A percentile compares a stretch with the other conserved stretches of the same genome.
These are phyloP conservation scores for Mimumesa dahlbomi DNA, from an alignment of 2,888 invertebrate genomes.

Conservation along the genomic window DNA sequence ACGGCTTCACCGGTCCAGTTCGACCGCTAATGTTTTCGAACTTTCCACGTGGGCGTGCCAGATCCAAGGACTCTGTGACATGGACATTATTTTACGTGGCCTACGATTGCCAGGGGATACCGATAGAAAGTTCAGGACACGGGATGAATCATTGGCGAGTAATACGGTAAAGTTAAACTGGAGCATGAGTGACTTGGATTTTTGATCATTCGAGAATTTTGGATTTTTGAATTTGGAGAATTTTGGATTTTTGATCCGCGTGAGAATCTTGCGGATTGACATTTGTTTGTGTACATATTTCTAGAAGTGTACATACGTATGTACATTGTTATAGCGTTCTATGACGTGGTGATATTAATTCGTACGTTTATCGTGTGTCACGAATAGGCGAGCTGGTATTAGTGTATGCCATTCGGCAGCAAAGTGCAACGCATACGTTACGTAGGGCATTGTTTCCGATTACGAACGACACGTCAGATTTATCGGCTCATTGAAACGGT, in stretches of 20 bases:
- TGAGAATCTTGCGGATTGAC: too few relatives aligned
- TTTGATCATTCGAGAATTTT: not conserved
- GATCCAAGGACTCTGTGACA: constrained; percentile 60
- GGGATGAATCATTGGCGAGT: constrained; percentile 29
- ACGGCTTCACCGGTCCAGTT: constrained; percentile 68
- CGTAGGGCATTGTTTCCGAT: not conserved
- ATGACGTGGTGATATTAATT: too few relatives aligned
- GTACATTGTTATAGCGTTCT: too few relatives aligned
- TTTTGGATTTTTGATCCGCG: too few relatives aligned
- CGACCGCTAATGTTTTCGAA: constrained; percentile 71
- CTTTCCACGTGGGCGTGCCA: constrained; percentile 70
- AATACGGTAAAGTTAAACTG: not conserved
- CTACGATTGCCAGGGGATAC: constrained; percentile 64
- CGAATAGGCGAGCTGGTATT: too few relatives aligned
- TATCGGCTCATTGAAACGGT: not conserved
- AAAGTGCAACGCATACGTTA: too few relatives aligned
- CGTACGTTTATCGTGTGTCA: too few relatives aligned
- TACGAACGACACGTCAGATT: not conserved
- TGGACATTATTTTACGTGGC: constrained; percentile 71
- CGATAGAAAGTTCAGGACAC: constrained; percentile 24
- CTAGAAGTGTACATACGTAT: too few relatives aligned
- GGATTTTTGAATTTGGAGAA: too few relatives aligned
- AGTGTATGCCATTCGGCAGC: too few relatives aligned
- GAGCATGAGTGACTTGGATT: not conserved
- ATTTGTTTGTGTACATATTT: too few relatives aligned